phyloP scores from a whole-genome alignment of 2,797 vertebrate species.

The Pantherophis vulpinus region DNA sequence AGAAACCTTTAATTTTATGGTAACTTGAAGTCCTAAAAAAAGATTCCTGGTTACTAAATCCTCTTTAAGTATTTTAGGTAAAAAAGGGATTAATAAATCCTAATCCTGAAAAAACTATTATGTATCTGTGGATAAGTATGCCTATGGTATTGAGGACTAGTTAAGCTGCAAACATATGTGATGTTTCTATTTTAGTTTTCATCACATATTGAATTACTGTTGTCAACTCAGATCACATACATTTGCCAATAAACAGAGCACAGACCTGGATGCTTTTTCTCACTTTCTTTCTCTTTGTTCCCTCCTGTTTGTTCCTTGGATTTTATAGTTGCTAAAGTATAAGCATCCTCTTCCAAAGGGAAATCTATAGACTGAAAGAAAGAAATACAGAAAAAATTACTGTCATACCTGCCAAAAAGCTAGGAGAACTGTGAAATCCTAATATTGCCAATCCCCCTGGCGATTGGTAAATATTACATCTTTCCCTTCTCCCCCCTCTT shows the following conservation, averaged over 20 bases:
- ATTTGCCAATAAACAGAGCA: neutral
- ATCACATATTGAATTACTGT: neutral
- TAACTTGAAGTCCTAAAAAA: neutral
- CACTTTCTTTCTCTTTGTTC: slow-evolving; percentile 71
- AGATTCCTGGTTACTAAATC: neutral
- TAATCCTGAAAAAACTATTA: neutral
- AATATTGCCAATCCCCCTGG: neutral
- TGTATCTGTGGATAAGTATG: neutral
- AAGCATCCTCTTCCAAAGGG: slow-evolving; percentile 67
- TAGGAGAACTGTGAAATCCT: neutral
- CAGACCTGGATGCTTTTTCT: slow-evolving; percentile 68
- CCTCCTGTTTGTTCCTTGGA: slow-evolving; percentile 74
- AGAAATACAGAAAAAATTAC: neutral
- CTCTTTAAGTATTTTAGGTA: neutral
- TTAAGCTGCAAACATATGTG: neutral
- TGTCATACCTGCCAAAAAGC: neutral
- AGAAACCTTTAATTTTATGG: neutral
- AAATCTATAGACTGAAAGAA: slow-evolving; percentile 34
- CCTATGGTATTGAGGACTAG: neutral
- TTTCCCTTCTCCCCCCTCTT: neutral
- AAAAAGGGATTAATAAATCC: neutral
- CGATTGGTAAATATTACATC: neutral
- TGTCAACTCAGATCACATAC: neutral
- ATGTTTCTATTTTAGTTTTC: neutral
- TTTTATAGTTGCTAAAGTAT: slow-evolving; percentile 60